Evolutionary conservation across 2,113 vertebrate species (phyloP), one percentile per base, ranked within the genome.

Genomic region (Meleagris gallopavo): DNA sequence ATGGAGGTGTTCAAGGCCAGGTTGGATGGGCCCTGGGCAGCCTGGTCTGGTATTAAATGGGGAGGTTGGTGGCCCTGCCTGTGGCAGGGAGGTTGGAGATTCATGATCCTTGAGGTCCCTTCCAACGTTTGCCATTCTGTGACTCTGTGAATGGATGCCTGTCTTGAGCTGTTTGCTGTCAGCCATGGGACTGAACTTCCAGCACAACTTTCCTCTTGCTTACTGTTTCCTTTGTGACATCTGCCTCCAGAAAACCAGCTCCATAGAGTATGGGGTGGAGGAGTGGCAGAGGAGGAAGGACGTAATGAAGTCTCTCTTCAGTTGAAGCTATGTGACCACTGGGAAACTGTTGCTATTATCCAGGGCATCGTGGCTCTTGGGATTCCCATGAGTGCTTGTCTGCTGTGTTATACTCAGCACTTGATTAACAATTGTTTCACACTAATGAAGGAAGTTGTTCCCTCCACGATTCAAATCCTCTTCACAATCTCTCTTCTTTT

Each of bases 371-470:
- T 69, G 71, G 73, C 75, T 77, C 87, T 88, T 80, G 70, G 88
- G 83, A 88, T 96, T 88, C 77, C 77, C 80, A 34, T 4, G 11
- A 93, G 69, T 69, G 54, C 93, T 80, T 74, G 74, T 85, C 89
- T 86, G 50, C 64, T 55, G 0, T 72, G 55, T 91, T 96, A 94
- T 60, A 48, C 77, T 34, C 57, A 82, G 90, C 25, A 32, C 41
- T 96, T 98, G 96, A 97, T 97, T 97, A 96, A 94, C 83, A 75
- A 93, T 95, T 96, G 96, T 97, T 97, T 95, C 62, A 70, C 84
- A 41, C 79, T 95, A 93, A 95, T 92, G 96, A 96, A 97, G 71
- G 70, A 96, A 74, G 72, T 85, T 92, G 64, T 93, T 96, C 93
- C 94, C 45, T 74, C 85, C 48, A 29, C 73, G 61, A 94, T 64